Evolutionary conservation across 2,797 vertebrate species (phyloP), one percentile per base, ranked within the genome.

Genomic region (Pempheris klunzingeri): DNA sequence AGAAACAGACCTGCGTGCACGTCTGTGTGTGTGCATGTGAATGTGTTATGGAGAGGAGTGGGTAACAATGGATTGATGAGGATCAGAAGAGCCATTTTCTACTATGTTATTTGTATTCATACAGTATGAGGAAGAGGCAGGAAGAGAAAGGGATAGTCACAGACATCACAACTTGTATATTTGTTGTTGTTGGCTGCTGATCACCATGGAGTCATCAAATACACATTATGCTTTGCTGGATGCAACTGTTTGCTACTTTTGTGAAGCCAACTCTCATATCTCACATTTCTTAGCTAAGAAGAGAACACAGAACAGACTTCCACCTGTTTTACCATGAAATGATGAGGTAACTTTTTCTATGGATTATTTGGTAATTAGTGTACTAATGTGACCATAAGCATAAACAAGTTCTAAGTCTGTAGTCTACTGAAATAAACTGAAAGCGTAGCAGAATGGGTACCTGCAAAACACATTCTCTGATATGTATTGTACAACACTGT

Each of bases 1-100:
- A 92, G 86, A 91, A 91, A 92, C 77, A 83, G 71, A 82, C 75
- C 67, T 47, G 26, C 32, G 3, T 53, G 44, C 18, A 57, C 30
- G 64, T 55, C 3, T 78, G 28, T 12, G 26, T 41, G 57, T 54
- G 11, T 34, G 46, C 11, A 13, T 28, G 28, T 52, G 54, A 7
- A 11, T 47, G 63, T 78, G 64, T 54, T 52, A 54, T 46, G 30
- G 32, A 61, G 69, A 61, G 44, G 17, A 62, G 67, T 30, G 46
- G 28, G 67, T 70, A 70, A 72, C 70, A 78, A 55, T 28, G 50
- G 59, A 64, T n/a, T 83, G 74, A 86, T 80, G 74, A 20, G 60
- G 57, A 78, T 87, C 60, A 74, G 65, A 81, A 7, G 38, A 77
- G 36, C 39, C 49, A 28, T 65, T 79, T 82, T 62, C 75, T 50